Evolutionary conservation across 2,888 invertebrate genomes (phyloP).

Genomic region (Drosophila crucigera): DNA sequence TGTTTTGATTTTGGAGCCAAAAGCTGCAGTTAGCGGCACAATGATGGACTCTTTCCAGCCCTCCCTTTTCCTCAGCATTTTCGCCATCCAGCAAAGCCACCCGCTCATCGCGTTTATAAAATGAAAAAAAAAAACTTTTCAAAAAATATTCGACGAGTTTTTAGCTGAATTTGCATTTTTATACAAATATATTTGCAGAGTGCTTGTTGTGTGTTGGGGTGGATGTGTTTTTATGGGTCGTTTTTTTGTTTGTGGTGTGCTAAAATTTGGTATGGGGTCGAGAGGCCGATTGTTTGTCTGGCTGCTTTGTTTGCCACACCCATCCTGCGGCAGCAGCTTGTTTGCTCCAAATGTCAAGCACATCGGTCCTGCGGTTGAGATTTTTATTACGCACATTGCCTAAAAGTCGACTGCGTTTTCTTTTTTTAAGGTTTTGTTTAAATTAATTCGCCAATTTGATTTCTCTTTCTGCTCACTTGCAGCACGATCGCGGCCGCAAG

Average conservation of each 20-base stretch:
- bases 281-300: conserved; percentile 61
- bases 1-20: conserved; percentile 77
- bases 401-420: conserved; percentile 37
- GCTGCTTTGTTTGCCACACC: conserved; percentile 53
- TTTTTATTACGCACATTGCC: conserved; percentile 56
- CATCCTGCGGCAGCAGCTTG: conserved; percentile 14
- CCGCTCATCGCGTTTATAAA: conserved; percentile 57
- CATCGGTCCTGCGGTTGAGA: conserved; percentile 63
- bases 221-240: conserved; percentile 6
- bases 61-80: not conserved
- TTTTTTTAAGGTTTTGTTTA: conserved; percentile 7
- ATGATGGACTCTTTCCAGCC: conserved; percentile 40
- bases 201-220: conserved; percentile 56
- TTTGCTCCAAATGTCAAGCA: conserved; percentile 64
- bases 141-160: conserved; percentile 78
- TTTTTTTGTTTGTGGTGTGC: not conserved
- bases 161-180: conserved; percentile 83
- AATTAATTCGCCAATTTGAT: conserved; percentile 28
- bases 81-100: conserved; percentile 40
- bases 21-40: conserved; percentile 63
- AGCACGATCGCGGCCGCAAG: conserved; percentile 91
- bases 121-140: conserved; percentile 61
- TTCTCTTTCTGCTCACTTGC: conserved; percentile 47
- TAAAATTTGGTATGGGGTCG: conserved; percentile 24
- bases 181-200: conserved; percentile 82